phyloP scores from a whole-genome alignment of 2,113 vertebrate species.

The Collichthys lucidus region DNA sequence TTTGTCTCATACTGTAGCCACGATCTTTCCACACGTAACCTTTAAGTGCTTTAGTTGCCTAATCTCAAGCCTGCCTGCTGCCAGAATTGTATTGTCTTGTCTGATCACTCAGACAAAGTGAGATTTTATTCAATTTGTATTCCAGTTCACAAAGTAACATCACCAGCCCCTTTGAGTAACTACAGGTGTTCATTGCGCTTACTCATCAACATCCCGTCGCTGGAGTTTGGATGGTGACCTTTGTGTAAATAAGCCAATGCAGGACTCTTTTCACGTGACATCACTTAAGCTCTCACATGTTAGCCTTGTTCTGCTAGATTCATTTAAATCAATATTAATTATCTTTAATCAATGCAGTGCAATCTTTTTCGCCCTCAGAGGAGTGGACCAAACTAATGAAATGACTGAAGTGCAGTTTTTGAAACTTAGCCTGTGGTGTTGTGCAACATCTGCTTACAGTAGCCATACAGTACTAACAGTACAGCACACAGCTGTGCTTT shows the following conservation, averaged over 20 bases:
- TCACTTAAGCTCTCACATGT: constrained; percentile 48
- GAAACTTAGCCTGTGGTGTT: constrained; percentile 36
- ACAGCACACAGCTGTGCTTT: constrained; percentile 25
- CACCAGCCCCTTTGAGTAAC: background rate
- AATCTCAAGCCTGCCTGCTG: background rate
- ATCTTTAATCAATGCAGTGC: constrained; percentile 74
- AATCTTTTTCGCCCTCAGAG: constrained; percentile 55
- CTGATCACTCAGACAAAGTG: background rate
- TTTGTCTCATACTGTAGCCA: background rate
- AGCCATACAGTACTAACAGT: background rate
- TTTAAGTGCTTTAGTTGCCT: background rate
- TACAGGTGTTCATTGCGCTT: background rate
- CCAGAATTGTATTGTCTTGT: background rate
- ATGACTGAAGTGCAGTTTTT: constrained; percentile 69
- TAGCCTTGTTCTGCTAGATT: constrained; percentile 71
- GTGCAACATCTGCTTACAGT: constrained; percentile 40
- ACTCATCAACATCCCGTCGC: background rate
- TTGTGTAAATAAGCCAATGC: constrained; percentile 15
- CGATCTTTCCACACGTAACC: background rate
- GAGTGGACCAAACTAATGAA: constrained; percentile 66
- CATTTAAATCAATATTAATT: constrained; percentile 82
- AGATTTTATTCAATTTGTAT: constrained; percentile 1
- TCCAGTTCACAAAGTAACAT: background rate
- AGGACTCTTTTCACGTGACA: constrained; percentile 37
- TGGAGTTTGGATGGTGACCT: background rate